A percentile compares a stretch with the other conserved stretches of the same genome.
phyloP scores from a whole-genome alignment of 2,113 vertebrate species.

The Myxocyprinus asiaticus region DNA sequence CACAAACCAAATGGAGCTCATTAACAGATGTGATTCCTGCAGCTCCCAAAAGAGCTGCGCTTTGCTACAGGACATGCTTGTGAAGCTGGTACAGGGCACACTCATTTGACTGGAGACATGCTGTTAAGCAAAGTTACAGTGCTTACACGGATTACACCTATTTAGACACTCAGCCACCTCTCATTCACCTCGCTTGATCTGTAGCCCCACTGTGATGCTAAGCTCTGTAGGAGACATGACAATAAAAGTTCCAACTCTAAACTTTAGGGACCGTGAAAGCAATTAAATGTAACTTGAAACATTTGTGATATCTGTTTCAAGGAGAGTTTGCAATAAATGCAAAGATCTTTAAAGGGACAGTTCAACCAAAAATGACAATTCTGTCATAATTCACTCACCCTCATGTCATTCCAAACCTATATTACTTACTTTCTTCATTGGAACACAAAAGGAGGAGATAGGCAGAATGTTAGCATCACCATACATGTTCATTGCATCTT shows the following conservation, averaged over 20 bases:
- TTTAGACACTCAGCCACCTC: conserved; percentile 14
- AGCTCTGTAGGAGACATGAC: background rate
- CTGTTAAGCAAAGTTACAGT: background rate
- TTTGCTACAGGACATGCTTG: background rate
- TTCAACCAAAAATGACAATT: too few species aligned
- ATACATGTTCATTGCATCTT: too few species aligned
- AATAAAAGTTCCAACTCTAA: background rate
- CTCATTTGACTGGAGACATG: background rate
- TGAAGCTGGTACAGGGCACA: background rate
- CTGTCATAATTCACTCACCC: too few species aligned
- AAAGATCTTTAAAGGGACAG: background rate
- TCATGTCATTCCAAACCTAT: too few species aligned
- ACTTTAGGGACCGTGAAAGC: background rate
- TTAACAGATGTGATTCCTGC: conserved; percentile 19
- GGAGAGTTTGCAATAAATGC: background rate
- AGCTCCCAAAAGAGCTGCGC: background rate
- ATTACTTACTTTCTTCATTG: too few species aligned
- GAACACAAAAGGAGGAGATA: too few species aligned
- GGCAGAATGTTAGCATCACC: too few species aligned
- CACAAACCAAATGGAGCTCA: conserved; percentile 29
- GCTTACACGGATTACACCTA: background rate
- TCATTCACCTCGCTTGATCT: conserved; percentile 22
- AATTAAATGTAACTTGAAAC: too few species aligned
- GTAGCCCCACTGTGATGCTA: conserved; percentile 7
- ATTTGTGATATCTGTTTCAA: background rate